These are phyloP conservation scores for Acleris sparsana DNA, from an alignment of 2,888 invertebrate genomes.

Conservation along the genomic window DNA sequence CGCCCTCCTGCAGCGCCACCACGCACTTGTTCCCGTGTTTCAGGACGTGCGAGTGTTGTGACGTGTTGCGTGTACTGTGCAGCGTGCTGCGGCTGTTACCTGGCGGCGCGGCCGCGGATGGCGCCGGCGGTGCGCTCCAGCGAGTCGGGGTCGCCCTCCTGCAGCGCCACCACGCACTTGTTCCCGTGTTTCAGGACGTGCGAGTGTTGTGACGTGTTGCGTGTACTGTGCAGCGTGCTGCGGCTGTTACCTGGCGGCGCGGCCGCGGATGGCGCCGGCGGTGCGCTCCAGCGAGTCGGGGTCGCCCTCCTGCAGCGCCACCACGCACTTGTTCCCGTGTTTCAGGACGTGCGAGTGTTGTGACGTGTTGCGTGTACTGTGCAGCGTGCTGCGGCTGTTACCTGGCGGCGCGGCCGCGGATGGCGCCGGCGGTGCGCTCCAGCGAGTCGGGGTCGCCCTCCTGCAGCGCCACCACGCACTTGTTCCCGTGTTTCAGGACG, in stretches of 20 bases:
- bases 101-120: constrained; percentile 95
- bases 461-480: constrained; percentile 88
- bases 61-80: not conserved
- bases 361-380: not conserved
- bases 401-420: constrained; percentile 94
- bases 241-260: constrained; percentile 86
- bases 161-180: constrained; percentile 86
- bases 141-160: constrained; percentile 96
- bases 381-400: constrained; percentile 37
- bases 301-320: constrained; percentile 95
- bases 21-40: not conserved
- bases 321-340: not conserved
- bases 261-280: constrained; percentile 97
- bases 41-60: not conserved
- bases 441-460: constrained; percentile 96
- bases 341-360: not conserved
- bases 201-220: not conserved
- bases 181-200: not conserved
- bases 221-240: not conserved
- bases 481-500: not conserved
- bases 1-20: constrained; percentile 94
- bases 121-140: constrained; percentile 97
- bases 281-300: constrained; percentile 96
- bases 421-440: constrained; percentile 97
- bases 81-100: constrained; percentile 48